Percentiles rank a stretch among this genome's conserved stretches.
Evolutionary conservation across 2,797 vertebrate species (phyloP).

Genomic region (Dermochelys coriacea): DNA sequence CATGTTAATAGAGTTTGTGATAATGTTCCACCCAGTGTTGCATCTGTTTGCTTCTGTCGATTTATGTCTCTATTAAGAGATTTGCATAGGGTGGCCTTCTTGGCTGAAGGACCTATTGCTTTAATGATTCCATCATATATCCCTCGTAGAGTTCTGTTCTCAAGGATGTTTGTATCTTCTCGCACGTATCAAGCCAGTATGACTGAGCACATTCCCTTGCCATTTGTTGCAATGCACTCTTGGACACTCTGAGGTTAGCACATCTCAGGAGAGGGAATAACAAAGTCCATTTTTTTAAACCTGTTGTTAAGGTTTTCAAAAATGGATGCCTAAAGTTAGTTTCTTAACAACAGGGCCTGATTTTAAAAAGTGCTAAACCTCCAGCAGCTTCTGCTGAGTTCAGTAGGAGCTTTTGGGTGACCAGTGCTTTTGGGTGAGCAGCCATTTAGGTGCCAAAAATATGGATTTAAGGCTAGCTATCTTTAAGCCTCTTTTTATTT

Average conservation of each 20-base stretch:
- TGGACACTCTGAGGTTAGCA: neutral
- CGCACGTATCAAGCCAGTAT: neutral
- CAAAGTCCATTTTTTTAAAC: neutral
- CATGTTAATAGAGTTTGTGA: neutral
- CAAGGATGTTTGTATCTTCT: neutral
- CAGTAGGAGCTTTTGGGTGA: neutral
- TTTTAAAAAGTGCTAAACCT: neutral
- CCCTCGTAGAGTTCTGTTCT: neutral
- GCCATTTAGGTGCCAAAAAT: neutral
- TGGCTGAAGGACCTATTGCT: neutral
- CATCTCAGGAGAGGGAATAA: neutral
- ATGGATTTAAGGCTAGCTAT: neutral
- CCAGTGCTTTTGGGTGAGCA: neutral
- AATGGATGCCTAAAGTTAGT: neutral
- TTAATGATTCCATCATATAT: neutral
- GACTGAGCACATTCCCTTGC: neutral
- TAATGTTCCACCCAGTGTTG: no score
- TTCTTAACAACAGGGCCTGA: neutral
- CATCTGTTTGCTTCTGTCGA: neutral
- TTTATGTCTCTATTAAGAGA: neutral
- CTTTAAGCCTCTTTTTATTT: neutral
- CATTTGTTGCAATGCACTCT: neutral
- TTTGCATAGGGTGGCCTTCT: neutral
- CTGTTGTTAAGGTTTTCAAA: constrained; percentile 5
- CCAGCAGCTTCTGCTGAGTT: neutral